Evolutionary conservation across 2,113 vertebrate species (phyloP).

Genomic region (Choloepus hoffmanni): DNA sequence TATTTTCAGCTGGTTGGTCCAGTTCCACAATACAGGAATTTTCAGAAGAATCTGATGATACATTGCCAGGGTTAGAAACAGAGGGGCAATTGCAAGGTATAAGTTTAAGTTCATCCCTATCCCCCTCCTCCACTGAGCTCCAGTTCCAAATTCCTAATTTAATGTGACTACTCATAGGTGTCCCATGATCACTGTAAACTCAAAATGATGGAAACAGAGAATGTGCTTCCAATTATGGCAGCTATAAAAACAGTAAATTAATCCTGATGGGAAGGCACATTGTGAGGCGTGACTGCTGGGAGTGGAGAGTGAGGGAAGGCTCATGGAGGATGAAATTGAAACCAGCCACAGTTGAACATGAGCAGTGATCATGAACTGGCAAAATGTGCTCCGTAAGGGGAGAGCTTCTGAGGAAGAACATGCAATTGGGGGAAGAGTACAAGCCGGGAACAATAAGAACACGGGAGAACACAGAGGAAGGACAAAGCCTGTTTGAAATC

Average conservation of each 20-base stretch:
- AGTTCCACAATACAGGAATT: background rate
- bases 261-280: fast-evolving
- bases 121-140: background rate
- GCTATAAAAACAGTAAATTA: background rate
- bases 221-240: background rate
- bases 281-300: fast-evolving
- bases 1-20: background rate
- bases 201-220: background rate
- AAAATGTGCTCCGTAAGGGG: background rate
- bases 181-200: background rate
- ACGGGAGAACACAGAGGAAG: fast-evolving
- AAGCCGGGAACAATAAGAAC: background rate
- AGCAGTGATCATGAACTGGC: fast-evolving
- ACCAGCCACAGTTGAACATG: fast-evolving
- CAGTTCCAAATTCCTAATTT: background rate
- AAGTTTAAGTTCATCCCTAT: too few relatives aligned
- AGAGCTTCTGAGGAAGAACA: fast-evolving
- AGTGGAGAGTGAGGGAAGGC: fast-evolving
- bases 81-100: fast-evolving
- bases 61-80: fast-evolving
- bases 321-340: too few relatives aligned
- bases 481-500: background rate
- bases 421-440: fast-evolving
- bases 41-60: fast-evolving
- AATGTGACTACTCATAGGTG: background rate